Percentiles rank a stretch among this genome's conserved stretches.
These are phyloP conservation scores for Odontocolon sp. DNA, from an alignment of 2,888 invertebrate genomes.

Conservation along the genomic window DNA sequence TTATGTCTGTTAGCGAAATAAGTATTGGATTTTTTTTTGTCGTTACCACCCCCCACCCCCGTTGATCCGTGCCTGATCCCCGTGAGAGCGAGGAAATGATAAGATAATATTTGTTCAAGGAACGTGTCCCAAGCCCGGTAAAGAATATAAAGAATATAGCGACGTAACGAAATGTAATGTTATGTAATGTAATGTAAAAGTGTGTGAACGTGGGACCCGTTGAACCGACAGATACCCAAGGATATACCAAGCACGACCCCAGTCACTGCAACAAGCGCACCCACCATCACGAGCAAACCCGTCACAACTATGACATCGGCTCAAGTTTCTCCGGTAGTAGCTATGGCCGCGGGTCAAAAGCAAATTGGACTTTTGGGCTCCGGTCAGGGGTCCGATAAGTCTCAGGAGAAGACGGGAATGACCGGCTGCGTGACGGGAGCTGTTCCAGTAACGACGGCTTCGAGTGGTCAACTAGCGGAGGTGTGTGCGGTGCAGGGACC, in stretches of 20 bases:
- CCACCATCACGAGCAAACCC: constrained; percentile 79
- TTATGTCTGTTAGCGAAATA: constrained; percentile 13
- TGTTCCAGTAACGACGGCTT: constrained; percentile 65
- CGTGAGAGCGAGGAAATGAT: background rate
- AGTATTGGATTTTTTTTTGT: constrained; percentile 25
- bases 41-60: constrained; percentile 14
- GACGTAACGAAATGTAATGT: too few relatives aligned
- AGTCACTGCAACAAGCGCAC: constrained; percentile 80
- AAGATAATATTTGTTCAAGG: constrained; percentile 15
- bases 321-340: constrained; percentile 76
- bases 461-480: constrained; percentile 80
- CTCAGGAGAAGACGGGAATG: constrained; percentile 74
- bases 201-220: constrained; percentile 79
- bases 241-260: constrained; percentile 81
- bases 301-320: constrained; percentile 73
- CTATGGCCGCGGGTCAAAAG: constrained; percentile 76
- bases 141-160: constrained; percentile 28
- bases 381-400: constrained; percentile 70
- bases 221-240: constrained; percentile 84
- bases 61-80: constrained; percentile 31
- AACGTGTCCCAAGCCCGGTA: constrained; percentile 16
- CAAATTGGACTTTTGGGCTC: constrained; percentile 76
- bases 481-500: constrained; percentile 81
- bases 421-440: constrained; percentile 62
- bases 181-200: constrained; percentile 63